Base-by-base conservation (phyloP, 2,113 vertebrate genomes). In the Halcyon malimbica region DNA sequence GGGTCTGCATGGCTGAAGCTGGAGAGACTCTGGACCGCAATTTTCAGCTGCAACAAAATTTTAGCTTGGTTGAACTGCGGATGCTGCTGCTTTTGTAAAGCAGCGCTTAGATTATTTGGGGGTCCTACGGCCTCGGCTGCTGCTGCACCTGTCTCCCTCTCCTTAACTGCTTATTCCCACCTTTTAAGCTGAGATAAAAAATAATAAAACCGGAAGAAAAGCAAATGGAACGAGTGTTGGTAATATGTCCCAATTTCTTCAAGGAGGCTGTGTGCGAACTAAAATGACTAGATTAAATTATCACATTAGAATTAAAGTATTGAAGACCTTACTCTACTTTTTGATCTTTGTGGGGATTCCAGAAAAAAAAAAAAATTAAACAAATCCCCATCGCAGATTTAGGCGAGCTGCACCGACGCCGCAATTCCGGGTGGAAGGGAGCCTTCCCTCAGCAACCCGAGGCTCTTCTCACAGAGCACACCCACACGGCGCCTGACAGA, bases 201-300 rank as follows among this genome's bases (percentile, higher is more conserved):
- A 74, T 0, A 56, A 9, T 70, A 71, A 60, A 75, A 62, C 10
- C 51, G 64, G 51, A 74, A 70, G 79, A 74, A 93, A 92, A 86
- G 79, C 69, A 89, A 63, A 83, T 29, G 51, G 85, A 96, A 86
- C 78, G 59, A 91, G 64, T 63, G 20, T 41, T 31, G 37, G 37
- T 24, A 90, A 17, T 57, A 86, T 48, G 92, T 69, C 88, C 96
- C 56, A 65, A 80, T 95, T 96, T 95, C 85, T 90, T 93, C 90
- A 80, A 93, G 90, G 93, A 93, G 56, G 71, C 37, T 75, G 85
- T 29, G 79, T 78, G 88, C 74, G 82, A 95, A 84, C 68, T 18
- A 46, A 83, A 93, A 92, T 59, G 69, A 84, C 64, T 90, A 80
- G 71, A 86, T 87, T 91, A 48, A 92, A 90, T 59, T 54, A 93